Evolutionary conservation across 2,797 vertebrate species (phyloP), one percentile per base, ranked within the genome.

Genomic region (Sciurus carolinensis): DNA sequence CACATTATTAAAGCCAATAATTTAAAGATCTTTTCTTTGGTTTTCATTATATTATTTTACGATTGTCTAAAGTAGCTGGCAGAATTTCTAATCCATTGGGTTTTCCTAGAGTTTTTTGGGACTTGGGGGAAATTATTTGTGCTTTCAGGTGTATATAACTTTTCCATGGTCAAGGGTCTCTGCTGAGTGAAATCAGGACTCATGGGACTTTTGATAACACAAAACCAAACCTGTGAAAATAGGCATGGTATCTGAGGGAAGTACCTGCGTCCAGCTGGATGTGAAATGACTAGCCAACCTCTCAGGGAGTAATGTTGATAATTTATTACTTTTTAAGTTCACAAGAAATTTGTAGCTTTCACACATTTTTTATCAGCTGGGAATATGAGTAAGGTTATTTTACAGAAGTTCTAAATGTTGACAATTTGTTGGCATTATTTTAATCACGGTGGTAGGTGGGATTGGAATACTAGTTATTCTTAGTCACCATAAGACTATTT

Each of bases 401-500:
- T 89, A 47, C 22, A 79, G 82, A 96, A 26, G 64, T 93, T 95
- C 75, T 92, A 89, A 80, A 88, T 52, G 77, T 81, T 97, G 71
- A 76, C 2, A 76, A 97, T 98, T 96, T 42, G n/a, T 96, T 95
- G 86, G 83, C 52, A 52, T 71, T 95, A 30, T 11, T 67, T 18
- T 95, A 95, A 57, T 54, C 17, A 2, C 66, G 33, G 22, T 52
- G 20, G 39, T 62, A 4, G 14, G 4, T 3, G 13, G 2, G 1
- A 81, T 57, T 24, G 67, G 44, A 82, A n/a, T 62, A 39, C 17
- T 87, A 89, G 57, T 67, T 94, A 88, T 72, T 93, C 39, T 30
- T 39, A 97, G 52, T 59, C 85, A 36, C 44, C 94, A 54, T 24
- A 7, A 26, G 50, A 94, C 72, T 76, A 87, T 96, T 97, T 96